Evolutionary conservation across 1,140 invertebrate genomes (phyloP), one percentile per base, ranked within the genome.

Genomic region (Drosophila subobscura): DNA sequence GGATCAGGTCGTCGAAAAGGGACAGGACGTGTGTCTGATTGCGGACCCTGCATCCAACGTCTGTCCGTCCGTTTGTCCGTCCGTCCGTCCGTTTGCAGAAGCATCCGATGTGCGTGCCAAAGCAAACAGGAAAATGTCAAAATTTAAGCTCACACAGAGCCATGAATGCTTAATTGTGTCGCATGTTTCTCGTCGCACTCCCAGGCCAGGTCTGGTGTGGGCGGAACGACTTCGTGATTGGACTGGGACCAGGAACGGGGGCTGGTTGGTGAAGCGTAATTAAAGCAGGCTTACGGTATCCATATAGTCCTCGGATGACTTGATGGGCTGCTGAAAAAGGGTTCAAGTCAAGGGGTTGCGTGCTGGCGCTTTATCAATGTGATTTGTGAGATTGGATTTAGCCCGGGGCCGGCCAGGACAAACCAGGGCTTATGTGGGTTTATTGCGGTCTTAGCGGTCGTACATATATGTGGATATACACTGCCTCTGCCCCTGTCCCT

Each of bases 161-260:
- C 83, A 88, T 86, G 83, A 86, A 86, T 86, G 83, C 83, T 88
- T 86, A 86, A 86, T 86, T 86, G 84, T 79, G 74, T 83, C 66
- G 80, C 67, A 60, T 59, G 58, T 57, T 70, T 46, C 47, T 23
- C 45, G 42, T 40, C n/a, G 23, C 46, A 56, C 47, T 37, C 33
- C 12, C 33, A 1, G 8, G 10, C 33, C 8, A 8, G 40, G 25
- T 12, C 45, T 52, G 33, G 70, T 46, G 44, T 66, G 58, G 44
- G 72, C 52, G 27, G 41, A 25, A 29, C 22, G 8, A 8, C 33
- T 37, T n/a, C 44, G 45, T 14, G 47, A 41, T 37, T 20, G 16
- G 16, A 22, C 14, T 41, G 25, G 57, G 46, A 23, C 41, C 29
- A 33, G 29, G 33, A 33, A 59, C 61, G 76, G 72, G 29, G 53